phyloP scores from a whole-genome alignment of 2,113 vertebrate genomes.

The Festucalex cinctus region DNA sequence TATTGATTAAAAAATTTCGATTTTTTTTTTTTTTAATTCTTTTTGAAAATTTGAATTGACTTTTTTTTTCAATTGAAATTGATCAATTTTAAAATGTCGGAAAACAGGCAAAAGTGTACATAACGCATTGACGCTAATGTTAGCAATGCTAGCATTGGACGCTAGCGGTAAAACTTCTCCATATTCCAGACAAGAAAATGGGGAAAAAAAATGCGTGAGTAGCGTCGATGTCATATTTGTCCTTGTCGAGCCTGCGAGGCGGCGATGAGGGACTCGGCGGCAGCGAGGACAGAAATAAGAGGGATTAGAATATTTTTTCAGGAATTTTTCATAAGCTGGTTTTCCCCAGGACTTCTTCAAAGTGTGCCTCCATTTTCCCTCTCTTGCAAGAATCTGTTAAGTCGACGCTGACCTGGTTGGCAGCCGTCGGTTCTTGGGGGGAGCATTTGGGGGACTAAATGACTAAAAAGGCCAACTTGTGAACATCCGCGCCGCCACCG shows the following conservation, averaged over 20 bases:
- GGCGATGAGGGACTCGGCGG: neutral
- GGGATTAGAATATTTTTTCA: neutral
- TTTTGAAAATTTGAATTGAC: no score
- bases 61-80: no score
- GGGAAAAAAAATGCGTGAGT: no score
- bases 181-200: neutral
- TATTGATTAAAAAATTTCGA: no score
- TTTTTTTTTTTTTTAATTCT: no score
- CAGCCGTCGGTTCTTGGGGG: conserved; percentile 1
- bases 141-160: no score
- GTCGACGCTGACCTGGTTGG: conserved; percentile 39
- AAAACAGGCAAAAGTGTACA: no score
- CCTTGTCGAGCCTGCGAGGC: neutral
- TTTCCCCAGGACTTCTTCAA: neutral
- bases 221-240: neutral
- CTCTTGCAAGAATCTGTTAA: neutral
- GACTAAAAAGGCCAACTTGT: conserved; percentile 46
- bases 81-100: no score
- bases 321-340: no score
- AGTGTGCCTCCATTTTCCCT: neutral
- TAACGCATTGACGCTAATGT: no score
- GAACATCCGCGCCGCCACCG: conserved; percentile 24
- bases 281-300: neutral
- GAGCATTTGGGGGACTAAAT: conserved; percentile 7
- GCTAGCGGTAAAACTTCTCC: neutral